These are phyloP conservation scores for Laticauda colubrina DNA, from an alignment of 2,113 vertebrate species.

Conservation along the genomic window DNA sequence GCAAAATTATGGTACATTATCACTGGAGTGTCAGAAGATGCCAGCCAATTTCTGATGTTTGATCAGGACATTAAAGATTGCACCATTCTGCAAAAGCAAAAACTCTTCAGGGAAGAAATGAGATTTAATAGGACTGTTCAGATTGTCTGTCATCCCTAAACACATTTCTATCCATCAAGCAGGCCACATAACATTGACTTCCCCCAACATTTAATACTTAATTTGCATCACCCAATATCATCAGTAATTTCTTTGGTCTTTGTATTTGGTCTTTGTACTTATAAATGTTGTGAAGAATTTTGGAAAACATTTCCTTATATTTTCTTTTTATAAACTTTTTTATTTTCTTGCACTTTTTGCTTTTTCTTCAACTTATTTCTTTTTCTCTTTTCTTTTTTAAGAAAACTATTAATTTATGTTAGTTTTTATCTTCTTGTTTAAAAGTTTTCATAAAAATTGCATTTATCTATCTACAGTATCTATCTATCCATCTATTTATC, in stretches of 20 bases:
- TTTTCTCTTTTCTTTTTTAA: neutral
- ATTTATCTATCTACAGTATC: neutral
- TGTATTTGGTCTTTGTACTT: neutral
- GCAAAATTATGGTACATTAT: constrained; percentile 43
- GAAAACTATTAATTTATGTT: neutral
- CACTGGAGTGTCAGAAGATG: constrained; percentile 53
- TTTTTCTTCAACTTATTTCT: neutral
- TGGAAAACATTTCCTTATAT: neutral
- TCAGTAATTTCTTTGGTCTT: constrained; percentile 5
- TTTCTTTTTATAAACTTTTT: neutral
- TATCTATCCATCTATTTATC: no score
- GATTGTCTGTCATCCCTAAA: constrained; percentile 67
- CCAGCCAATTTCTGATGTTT: constrained; percentile 61
- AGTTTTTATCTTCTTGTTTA: neutral
- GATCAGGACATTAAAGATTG: constrained; percentile 60
- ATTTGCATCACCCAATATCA: constrained; percentile 59
- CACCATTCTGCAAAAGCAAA: constrained; percentile 47
- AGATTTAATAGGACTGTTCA: constrained; percentile 66
- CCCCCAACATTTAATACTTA: constrained; percentile 22
- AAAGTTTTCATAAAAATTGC: neutral
- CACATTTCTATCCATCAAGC: constrained; percentile 64
- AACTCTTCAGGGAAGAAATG: constrained; percentile 56
- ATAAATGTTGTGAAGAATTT: neutral
- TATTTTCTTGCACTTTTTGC: neutral
- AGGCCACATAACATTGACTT: constrained; percentile 54